These are phyloP conservation scores for Philaethria dido DNA, from an alignment of 2,888 invertebrate genomes.

Conservation along the genomic window DNA sequence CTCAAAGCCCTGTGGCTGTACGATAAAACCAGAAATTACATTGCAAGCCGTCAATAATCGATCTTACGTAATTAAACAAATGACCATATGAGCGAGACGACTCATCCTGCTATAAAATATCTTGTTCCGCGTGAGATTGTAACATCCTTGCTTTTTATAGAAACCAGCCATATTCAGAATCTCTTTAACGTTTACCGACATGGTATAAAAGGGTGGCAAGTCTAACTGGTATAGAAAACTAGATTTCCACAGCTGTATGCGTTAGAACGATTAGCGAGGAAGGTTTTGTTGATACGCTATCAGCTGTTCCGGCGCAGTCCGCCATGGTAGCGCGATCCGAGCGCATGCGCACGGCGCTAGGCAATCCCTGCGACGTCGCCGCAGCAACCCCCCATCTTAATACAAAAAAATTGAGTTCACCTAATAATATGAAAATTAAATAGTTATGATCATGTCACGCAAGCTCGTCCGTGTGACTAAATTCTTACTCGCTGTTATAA, in stretches of 20 bases:
- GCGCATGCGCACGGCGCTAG: constrained; percentile 70
- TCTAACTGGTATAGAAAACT: constrained; percentile 75
- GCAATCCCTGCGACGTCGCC: constrained; percentile 50
- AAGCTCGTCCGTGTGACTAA: constrained; percentile 69
- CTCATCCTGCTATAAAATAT: constrained; percentile 61
- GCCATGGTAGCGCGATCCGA: constrained; percentile 75
- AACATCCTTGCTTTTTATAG: constrained; percentile 65
- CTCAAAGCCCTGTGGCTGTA: constrained; percentile 25
- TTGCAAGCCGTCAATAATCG: constrained; percentile 60
- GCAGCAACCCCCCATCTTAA: constrained; percentile 48
- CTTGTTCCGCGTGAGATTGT: constrained; percentile 71
- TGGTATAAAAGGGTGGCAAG: constrained; percentile 56
- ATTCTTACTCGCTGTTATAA: constrained; percentile 69
- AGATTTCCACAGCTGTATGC: constrained; percentile 72
- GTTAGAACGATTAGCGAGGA: constrained; percentile 77
- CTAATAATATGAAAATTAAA: constrained; percentile 34
- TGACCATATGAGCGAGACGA: constrained; percentile 55
- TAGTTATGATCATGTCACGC: constrained; percentile 50
- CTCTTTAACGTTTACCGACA: constrained; percentile 44
- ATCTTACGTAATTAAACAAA: constrained; percentile 71
- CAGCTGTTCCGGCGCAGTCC: constrained; percentile 80
- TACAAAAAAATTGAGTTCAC: constrained; percentile 3
- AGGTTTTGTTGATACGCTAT: constrained; percentile 80
- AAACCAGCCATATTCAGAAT: constrained; percentile 60
- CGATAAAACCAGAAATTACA: constrained; percentile 53